phyloP scores from a whole-genome alignment of 1,140 invertebrate species.

The Euborellia annulipes region DNA sequence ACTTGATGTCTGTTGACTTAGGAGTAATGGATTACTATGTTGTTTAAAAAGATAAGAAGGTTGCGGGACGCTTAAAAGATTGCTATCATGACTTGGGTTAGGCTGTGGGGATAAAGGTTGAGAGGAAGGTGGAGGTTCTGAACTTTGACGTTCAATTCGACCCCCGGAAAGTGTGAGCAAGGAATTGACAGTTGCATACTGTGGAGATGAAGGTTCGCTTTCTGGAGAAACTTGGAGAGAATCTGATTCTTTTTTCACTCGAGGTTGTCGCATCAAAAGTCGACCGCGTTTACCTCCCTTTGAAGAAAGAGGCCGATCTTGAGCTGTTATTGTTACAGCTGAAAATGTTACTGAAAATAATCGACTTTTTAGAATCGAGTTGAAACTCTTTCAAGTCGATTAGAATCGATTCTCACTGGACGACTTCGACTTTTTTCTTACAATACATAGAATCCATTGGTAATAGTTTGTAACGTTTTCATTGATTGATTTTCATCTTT shows the following conservation, averaged over 20 bases:
- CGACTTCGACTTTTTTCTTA: too few species aligned
- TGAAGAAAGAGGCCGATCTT: too few species aligned
- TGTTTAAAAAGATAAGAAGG: conserved; percentile 41
- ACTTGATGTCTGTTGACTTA: conserved; percentile 29
- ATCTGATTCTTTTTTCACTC: conserved; percentile 45
- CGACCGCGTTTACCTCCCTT: conserved; percentile 32
- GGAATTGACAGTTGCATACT: conserved; percentile 25
- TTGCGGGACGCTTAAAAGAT: conserved; percentile 39
- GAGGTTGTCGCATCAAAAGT: conserved; percentile 43
- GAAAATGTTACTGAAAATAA: too few species aligned
- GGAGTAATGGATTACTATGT: conserved; percentile 43
- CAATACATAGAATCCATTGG: too few species aligned
- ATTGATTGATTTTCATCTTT: too few species aligned
- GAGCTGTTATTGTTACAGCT: too few species aligned
- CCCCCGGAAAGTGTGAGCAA: conserved; percentile 20
- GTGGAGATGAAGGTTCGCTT: conserved; percentile 29
- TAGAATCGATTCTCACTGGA: too few species aligned
- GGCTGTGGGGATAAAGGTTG: conserved; percentile 20
- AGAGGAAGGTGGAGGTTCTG: conserved; percentile 34
- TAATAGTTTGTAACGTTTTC: too few species aligned
- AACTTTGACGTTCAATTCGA: conserved; percentile 39
- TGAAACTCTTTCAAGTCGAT: too few species aligned
- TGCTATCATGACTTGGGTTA: conserved; percentile 24
- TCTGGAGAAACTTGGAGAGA: conserved; percentile 34
- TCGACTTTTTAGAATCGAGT: too few species aligned